phyloP scores from a whole-genome alignment of 2,888 invertebrate species.

The Napeogenes inachia region DNA sequence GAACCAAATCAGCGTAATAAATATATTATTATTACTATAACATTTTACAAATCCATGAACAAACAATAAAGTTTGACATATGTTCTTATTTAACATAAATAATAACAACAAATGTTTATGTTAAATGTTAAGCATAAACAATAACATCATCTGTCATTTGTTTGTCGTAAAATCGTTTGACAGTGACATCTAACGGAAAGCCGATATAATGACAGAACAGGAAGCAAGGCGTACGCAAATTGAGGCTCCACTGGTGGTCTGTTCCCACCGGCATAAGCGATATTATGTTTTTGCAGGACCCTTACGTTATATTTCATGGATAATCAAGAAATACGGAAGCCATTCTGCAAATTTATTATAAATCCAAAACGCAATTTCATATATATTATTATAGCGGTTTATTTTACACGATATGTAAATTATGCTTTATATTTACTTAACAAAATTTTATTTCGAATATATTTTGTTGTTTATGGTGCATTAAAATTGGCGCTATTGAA shows the following conservation, averaged over 20 bases:
- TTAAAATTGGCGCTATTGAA: too few species aligned
- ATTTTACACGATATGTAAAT: not conserved
- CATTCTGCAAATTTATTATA: conserved; percentile 3
- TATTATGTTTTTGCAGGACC: conserved; percentile 17
- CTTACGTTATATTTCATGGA: conserved; percentile 3
- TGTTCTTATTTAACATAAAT: too few species aligned
- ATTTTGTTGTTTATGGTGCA: too few species aligned
- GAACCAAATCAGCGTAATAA: too few species aligned
- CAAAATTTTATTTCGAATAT: too few species aligned
- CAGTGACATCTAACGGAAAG: conserved; percentile 20
- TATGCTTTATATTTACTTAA: too few species aligned
- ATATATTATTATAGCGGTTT: not conserved
- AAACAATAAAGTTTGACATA: too few species aligned
- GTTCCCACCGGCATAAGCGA: conserved; percentile 23
- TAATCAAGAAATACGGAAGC: conserved; percentile 4
- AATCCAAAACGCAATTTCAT: not conserved
- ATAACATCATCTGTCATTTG: not conserved
- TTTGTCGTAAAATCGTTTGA: conserved; percentile 15
- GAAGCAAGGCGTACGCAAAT: conserved; percentile 42
- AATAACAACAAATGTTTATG: too few species aligned
- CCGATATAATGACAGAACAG: conserved; percentile 27
- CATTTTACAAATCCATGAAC: too few species aligned
- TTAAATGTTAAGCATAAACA: not conserved
- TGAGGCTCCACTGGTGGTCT: conserved; percentile 39
- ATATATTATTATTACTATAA: too few species aligned